Evolutionary conservation across 2,888 invertebrate species (phyloP), one percentile per base, ranked within the genome.

Genomic region (Calameuta filiformis): DNA sequence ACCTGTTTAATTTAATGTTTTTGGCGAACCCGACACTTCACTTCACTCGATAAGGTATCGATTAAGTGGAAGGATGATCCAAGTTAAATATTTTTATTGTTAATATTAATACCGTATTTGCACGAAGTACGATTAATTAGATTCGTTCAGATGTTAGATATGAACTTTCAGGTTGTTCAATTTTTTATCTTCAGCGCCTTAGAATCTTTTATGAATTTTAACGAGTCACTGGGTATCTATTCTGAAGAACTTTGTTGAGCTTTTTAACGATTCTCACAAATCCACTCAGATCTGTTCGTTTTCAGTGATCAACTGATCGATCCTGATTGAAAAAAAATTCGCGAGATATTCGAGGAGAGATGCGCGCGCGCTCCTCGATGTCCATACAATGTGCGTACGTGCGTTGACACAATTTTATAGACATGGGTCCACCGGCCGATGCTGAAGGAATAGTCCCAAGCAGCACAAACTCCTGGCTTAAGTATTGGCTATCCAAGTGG

Each of bases 361-460:
- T 56, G 23, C 23, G 56, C 56, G 40, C 40, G 56, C 56, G 23
- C 23, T 56, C 56, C 71, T 71, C 71, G 31, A 31, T 34, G 76
- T 79, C 81, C 79, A 73, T 79, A 80, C 81, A 84, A 84, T 82
- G 83, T 81, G 82, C 79, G 73, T 74, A 56, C 30, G 33, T 35
- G 68, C n/a, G 37, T 75, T 68, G 76, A 77, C 81, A 83, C 81
- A 81, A 82, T 82, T 82, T 81, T 81, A 79, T 75, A 75, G 76
- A 81, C 74, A 74, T 40, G 84, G 87, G 87, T 87, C 88, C 86
- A 89, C 87, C 87, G 85, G 85, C 85, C 88, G 90, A 90, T 90
- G 89, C 89, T 88, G 89, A 86, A 86, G 86, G 89, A 91, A 89
- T 90, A 91, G 88, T 89, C 87, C 84, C 87, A 87, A 86, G 87